These are phyloP conservation scores for Chrysolina americana DNA, from an alignment of 2,888 invertebrate species.

Conservation along the genomic window DNA sequence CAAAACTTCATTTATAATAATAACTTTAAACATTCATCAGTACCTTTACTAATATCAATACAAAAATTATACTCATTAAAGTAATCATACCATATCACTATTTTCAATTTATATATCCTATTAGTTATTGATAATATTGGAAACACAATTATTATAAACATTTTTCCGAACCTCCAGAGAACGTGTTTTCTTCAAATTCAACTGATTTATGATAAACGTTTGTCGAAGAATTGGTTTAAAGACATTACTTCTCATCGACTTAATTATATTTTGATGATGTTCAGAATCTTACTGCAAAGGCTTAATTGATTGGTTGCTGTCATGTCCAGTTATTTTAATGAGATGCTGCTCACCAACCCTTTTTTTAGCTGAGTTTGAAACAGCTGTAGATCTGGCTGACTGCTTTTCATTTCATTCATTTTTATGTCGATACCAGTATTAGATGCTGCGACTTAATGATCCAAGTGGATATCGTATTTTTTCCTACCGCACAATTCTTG, in stretches of 20 bases:
- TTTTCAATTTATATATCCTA: too few relatives aligned
- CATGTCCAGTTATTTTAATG: not conserved
- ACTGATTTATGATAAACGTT: constrained; percentile 15
- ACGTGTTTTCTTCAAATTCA: too few relatives aligned
- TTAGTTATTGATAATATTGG: too few relatives aligned
- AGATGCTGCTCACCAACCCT: constrained; percentile 24
- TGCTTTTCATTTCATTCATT: constrained; percentile 1
- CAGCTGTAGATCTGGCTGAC: constrained; percentile 14
- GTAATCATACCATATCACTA: too few relatives aligned
- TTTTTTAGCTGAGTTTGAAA: constrained; percentile 20
- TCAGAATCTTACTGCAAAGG: constrained; percentile 27
- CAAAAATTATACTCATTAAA: too few relatives aligned
- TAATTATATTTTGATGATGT: constrained; percentile 22
- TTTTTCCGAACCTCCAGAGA: too few relatives aligned
- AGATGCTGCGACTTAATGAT: constrained; percentile 20
- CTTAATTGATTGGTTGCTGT: constrained; percentile 16
- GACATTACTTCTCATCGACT: constrained; percentile 18
- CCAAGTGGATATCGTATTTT: constrained; percentile 18
- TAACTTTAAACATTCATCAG: too few relatives aligned
- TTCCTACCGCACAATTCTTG: constrained; percentile 23
- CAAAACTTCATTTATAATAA: too few relatives aligned
- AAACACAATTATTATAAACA: too few relatives aligned
- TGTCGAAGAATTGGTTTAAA: constrained; percentile 23
- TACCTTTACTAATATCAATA: too few relatives aligned
- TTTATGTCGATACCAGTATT: constrained; percentile 26